Conservation (phyloP, 2,113 vertebrate genomes). For the Centropristis striata region DNA sequence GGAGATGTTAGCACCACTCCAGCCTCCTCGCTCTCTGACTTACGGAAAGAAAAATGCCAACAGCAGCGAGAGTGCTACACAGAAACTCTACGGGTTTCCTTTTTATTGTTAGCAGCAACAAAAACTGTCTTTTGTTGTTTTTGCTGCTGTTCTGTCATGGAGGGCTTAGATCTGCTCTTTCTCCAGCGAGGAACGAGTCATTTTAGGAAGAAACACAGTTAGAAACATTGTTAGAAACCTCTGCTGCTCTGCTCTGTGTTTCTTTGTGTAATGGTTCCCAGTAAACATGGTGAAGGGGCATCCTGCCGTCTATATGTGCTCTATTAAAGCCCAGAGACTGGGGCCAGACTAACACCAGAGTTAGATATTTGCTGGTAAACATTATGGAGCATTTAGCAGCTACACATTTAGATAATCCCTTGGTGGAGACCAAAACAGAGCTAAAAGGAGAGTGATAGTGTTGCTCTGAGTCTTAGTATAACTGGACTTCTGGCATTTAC, state of each 20-base stretch:
- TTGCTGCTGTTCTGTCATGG: slow-evolving; percentile 3
- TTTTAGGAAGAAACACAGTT: not conserved
- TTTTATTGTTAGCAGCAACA: slow-evolving; percentile 6
- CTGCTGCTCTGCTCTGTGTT: slow-evolving; percentile 2
- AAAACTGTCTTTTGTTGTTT: not conserved
- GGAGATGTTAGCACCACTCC: slow-evolving; percentile 30
- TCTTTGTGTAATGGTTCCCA: not conserved
- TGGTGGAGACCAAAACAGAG: too few relatives aligned
- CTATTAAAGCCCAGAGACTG: too few relatives aligned
- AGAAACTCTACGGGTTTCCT: not conserved
- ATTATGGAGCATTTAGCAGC: too few relatives aligned
- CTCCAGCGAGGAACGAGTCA: not conserved
- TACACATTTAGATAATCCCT: too few relatives aligned
- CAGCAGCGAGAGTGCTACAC: not conserved
- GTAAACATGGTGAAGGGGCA: not conserved
- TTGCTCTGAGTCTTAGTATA: too few relatives aligned
- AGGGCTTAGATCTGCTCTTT: slow-evolving; percentile 6
- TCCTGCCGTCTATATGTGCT: not conserved
- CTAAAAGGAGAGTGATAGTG: too few relatives aligned
- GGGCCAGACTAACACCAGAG: too few relatives aligned
- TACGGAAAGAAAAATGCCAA: not conserved
- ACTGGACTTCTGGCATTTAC: too few relatives aligned
- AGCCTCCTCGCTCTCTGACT: slow-evolving; percentile 12
- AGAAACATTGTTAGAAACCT: not conserved
- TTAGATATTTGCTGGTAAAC: too few relatives aligned